Conservation (phyloP, 2,113 vertebrate species). For the Regulus satrapa region DNA sequence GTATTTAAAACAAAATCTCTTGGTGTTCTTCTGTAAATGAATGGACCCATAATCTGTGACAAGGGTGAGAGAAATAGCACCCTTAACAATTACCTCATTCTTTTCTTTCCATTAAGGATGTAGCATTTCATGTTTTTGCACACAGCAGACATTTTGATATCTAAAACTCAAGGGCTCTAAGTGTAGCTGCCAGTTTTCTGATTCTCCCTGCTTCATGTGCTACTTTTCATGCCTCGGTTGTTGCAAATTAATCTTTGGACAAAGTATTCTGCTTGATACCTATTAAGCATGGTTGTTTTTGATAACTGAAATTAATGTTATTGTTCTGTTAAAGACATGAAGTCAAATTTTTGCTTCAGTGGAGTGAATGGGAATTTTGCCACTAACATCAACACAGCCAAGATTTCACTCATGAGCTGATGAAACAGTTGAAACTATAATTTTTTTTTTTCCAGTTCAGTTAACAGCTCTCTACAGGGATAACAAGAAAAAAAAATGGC, state of each 20-base stretch:
- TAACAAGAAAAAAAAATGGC: background rate
- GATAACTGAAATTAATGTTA: background rate
- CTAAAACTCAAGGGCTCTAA: background rate
- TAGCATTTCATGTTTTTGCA: background rate
- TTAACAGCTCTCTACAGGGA: background rate
- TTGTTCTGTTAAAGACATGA: background rate
- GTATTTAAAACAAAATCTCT: background rate
- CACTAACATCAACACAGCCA: background rate
- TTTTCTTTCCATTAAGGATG: background rate
- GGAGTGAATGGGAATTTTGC: background rate
- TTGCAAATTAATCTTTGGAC: constrained; percentile 16
- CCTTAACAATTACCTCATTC: background rate
- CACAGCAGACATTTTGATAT: background rate
- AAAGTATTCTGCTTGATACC: background rate
- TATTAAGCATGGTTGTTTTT: background rate
- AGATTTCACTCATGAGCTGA: background rate
- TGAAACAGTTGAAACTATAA: background rate
- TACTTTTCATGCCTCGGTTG: background rate
- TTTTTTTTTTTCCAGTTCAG: background rate
- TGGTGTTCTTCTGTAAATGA: background rate
- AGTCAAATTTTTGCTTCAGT: background rate
- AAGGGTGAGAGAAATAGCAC: background rate
- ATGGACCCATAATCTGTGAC: background rate
- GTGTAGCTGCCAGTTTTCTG: background rate
- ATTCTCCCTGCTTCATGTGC: background rate